phyloP scores from a whole-genome alignment of 2,113 vertebrate species.

The Acanthochromis polyacanthus region DNA sequence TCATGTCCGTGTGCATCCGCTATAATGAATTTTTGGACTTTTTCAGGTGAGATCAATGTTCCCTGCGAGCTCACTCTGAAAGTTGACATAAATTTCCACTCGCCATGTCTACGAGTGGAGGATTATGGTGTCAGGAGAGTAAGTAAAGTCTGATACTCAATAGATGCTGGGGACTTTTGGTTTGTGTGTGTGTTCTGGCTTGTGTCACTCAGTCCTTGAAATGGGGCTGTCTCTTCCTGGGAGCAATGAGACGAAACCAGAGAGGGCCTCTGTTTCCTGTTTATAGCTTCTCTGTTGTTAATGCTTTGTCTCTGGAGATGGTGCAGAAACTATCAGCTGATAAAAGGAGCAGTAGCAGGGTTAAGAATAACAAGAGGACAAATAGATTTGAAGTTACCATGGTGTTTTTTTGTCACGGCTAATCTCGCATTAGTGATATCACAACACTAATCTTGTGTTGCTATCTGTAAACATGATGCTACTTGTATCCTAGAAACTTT shows the following conservation, averaged over 20 bases:
- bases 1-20: slow-evolving; percentile 6
- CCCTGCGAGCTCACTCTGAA: background rate
- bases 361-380: slow-evolving; percentile 71
- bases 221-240: slow-evolving; percentile 51
- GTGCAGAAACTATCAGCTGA: slow-evolving; percentile 65
- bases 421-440: slow-evolving; percentile 61
- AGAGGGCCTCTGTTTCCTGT: slow-evolving; percentile 66
- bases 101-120: slow-evolving; percentile 46
- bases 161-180: slow-evolving; percentile 33
- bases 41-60: background rate
- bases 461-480: slow-evolving; percentile 53
- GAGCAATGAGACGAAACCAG: slow-evolving; percentile 52
- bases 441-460: slow-evolving; percentile 40
- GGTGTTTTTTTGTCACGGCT: slow-evolving; percentile 34
- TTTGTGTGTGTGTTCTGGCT: slow-evolving; percentile 68
- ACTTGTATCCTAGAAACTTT: slow-evolving; percentile 18
- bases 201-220: slow-evolving; percentile 69
- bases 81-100: slow-evolving; percentile 47
- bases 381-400: slow-evolving; percentile 51
- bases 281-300: slow-evolving; percentile 65
- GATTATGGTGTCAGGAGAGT: slow-evolving; percentile 61
- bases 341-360: slow-evolving; percentile 53
- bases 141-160: slow-evolving; percentile 66
- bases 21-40: slow-evolving; percentile 9
- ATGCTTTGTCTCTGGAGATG: slow-evolving; percentile 65